Evolutionary conservation across 2,888 invertebrate genomes (phyloP).

Genomic region (Luperina testacea): DNA sequence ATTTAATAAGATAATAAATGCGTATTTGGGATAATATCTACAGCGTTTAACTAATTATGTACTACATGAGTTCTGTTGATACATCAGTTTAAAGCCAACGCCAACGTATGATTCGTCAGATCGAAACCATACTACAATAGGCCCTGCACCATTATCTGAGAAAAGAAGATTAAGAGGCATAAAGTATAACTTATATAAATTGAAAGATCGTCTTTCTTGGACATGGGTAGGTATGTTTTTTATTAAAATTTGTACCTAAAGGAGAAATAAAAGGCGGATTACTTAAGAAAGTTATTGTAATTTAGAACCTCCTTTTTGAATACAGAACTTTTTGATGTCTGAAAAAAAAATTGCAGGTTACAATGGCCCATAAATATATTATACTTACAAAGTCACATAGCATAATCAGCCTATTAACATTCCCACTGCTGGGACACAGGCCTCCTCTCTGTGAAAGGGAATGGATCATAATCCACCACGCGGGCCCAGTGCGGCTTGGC

Average conservation of each 20-base stretch:
- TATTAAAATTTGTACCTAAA: not conserved
- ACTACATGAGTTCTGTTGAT: conserved; percentile 92
- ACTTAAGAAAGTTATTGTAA: no score
- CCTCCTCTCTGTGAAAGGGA: no score
- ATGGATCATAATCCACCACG: no score
- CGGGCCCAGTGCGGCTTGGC: no score
- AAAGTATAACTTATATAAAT: not conserved
- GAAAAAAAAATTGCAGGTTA: not conserved
- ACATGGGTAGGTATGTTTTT: no score
- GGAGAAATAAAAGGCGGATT: not conserved
- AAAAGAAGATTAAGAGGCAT: conserved; percentile 6
- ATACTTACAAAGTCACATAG: not conserved
- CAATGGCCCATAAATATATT: not conserved
- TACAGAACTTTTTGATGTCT: no score
- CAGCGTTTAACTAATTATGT: conserved; percentile 30
- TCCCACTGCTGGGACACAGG: no score
- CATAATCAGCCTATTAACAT: no score
- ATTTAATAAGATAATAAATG: conserved; percentile 34
- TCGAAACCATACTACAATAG: conserved; percentile 92
- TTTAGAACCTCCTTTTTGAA: no score
- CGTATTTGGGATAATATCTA: conserved; percentile 13
- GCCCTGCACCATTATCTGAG: conserved; percentile 92
- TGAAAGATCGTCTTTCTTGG: not conserved
- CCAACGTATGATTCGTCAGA: conserved; percentile 92
- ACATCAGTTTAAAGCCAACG: conserved; percentile 92